phyloP scores from a whole-genome alignment of 64 coral and sea anemone genomes.

The Exaiptasia diaphana region DNA sequence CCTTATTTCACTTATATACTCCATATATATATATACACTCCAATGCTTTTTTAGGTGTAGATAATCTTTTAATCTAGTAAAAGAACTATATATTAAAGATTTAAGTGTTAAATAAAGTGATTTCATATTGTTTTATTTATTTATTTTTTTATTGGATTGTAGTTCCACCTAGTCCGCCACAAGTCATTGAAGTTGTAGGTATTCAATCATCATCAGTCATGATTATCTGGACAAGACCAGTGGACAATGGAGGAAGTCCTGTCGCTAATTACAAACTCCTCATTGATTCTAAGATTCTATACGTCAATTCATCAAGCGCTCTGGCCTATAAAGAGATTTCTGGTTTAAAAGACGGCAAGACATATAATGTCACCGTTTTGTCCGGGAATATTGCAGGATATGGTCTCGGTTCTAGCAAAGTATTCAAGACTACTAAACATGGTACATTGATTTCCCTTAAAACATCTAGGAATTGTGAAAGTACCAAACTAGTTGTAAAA shows the following conservation, averaged over 20 bases:
- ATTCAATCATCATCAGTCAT: background rate
- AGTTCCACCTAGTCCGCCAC: background rate
- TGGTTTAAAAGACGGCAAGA: background rate
- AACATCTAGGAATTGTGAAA: too few relatives aligned
- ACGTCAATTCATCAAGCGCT: background rate
- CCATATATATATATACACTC: too few relatives aligned
- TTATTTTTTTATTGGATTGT: too few relatives aligned
- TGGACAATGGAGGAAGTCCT: background rate
- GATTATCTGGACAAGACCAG: background rate
- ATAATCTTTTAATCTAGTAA: too few relatives aligned
- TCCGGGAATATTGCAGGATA: background rate
- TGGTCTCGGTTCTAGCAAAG: background rate
- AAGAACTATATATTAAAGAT: too few relatives aligned
- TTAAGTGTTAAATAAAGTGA: too few relatives aligned
- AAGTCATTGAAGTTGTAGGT: background rate
- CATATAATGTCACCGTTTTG: background rate
- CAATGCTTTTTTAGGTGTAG: too few relatives aligned
- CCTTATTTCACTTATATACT: too few relatives aligned
- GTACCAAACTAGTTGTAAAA: too few relatives aligned
- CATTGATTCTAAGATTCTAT: background rate
- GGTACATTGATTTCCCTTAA: too few relatives aligned
- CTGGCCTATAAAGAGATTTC: background rate
- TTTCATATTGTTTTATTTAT: too few relatives aligned
- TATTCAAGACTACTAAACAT: too few relatives aligned
- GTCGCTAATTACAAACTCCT: background rate